Conservation (phyloP, 2,113 vertebrate genomes). For the Danio rerio region GRCz12tu NC_133198.1:44221501-44222000, state of each 20-base stretch:
- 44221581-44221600: neutral
- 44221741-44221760: conserved; percentile 8
- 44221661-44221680: neutral
- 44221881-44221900: conserved; percentile 6
- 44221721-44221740: neutral
- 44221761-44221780: neutral
- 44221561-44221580: no score
- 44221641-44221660: neutral
- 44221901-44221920: neutral
- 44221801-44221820: neutral
- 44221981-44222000: no score
- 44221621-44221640: neutral
- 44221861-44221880: conserved; percentile 3
- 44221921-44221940: neutral
- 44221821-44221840: neutral
- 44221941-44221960: neutral
- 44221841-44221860: neutral
- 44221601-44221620: neutral
- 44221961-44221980: no score
- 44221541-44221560: no score
- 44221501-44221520: no score
- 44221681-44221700: neutral
- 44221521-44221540: no score
- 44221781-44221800: conserved; percentile 16
- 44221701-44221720: conserved; percentile 19